Evolutionary conservation across 2,888 invertebrate genomes (phyloP).

Genomic region (Catonia carolina): DNA sequence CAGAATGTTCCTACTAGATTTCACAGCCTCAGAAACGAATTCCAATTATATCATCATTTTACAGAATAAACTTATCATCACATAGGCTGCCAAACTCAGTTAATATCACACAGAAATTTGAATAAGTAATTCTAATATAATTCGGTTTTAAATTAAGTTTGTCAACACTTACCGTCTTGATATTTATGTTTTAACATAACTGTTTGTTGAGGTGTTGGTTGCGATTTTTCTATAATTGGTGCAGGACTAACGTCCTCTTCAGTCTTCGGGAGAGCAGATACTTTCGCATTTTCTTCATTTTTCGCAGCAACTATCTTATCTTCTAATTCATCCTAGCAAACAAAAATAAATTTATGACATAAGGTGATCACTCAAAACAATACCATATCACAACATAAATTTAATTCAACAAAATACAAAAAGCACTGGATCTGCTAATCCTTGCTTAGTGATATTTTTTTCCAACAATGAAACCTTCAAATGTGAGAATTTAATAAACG

Average conservation of each 20-base stretch:
- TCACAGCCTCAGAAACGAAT: too few species aligned
- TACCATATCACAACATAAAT: too few species aligned
- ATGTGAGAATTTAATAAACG: too few species aligned
- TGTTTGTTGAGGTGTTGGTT: conserved; percentile 29
- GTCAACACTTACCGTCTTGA: conserved; percentile 41
- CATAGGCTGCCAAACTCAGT: too few species aligned
- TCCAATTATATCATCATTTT: too few species aligned
- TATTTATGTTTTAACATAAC: conserved; percentile 42
- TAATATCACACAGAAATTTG: too few species aligned
- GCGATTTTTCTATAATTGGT: conserved; percentile 34
- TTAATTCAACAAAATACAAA: not conserved
- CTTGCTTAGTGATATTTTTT: not conserved
- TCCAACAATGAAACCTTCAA: too few species aligned
- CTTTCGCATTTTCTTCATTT: conserved; percentile 43
- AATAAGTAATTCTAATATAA: too few species aligned
- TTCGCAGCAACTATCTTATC: conserved; percentile 41
- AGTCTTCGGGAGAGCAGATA: conserved; percentile 35
- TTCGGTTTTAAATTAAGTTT: too few species aligned
- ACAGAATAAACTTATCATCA: too few species aligned
- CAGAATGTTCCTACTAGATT: too few species aligned
- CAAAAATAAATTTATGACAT: not conserved
- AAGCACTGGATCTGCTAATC: not conserved
- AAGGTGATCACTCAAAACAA: too few species aligned
- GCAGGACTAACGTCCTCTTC: conserved; percentile 29
- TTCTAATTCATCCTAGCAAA: conserved; percentile 20